Base-by-base conservation (phyloP, 2,888 invertebrate species). In the Strigamia maritima region DNA sequence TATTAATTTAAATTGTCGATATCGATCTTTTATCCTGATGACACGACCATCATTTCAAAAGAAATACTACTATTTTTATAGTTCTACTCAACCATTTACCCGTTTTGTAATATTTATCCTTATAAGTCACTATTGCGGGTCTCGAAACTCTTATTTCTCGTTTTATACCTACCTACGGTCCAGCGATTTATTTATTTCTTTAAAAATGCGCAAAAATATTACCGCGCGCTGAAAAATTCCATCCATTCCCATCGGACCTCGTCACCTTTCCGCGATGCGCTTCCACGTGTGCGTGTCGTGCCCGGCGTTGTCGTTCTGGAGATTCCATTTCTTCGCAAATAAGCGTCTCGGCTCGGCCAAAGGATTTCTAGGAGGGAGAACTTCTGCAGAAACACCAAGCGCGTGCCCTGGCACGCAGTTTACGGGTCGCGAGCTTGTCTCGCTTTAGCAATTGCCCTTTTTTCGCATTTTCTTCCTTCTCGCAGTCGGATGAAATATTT, bases 391-490 rank as follows among this genome's bases (percentile, higher is more conserved):
- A 60, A 60, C 60, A 60, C 60, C 22, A 60, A 10, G 24, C 60
- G 19, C 60, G 60, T 22, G 60, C 60, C 60, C 60, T 60, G 60
- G 60, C 24, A 24, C 24, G 60, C 60, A 60, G 60, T 60, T 60
- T 60, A 60, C 60, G 60, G 60, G 60, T 60, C 60, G 60, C 19
- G 22, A 22, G 24, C 22, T 12, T 60, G 44, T n/a, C 44, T 44
- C 12, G 44, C 44, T 44, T 14, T 44, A 14, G 44, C 44, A 14
- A 44, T 60, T 60, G 60, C 60, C 19, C 19, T 19, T 12, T 60
- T 24, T 22, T 60, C 22, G n/a, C n/a, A 60, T 60, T 60, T 60
- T 60, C 60, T 12, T 60, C 7, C 60, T 22, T 60, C 16, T 14
- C 3, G 44, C 44, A 24, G 60, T 12, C 19, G 19, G 60, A 60